Base-by-base conservation (phyloP, 1,140 invertebrate genomes). In the Neomicropteryx cornuta region DNA sequence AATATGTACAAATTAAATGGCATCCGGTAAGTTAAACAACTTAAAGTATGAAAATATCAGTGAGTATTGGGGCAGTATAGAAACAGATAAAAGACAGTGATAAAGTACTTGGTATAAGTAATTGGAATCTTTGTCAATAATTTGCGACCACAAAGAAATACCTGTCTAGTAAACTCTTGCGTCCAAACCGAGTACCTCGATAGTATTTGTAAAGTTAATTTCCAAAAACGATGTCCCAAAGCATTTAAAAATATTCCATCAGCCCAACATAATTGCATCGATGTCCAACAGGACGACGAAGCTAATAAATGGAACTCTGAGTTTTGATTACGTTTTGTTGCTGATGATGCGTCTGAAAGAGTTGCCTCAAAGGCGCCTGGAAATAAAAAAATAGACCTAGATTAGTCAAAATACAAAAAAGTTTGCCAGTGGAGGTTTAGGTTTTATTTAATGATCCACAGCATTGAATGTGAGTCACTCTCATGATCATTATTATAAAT, bases 171-270 rank as follows among this genome's bases (percentile, higher is more conserved):
- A 43, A 52, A 55, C 13, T 39, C 58, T 23, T 62, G 55, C 18
- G 78, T 67, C 84, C 86, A 93, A 11, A 71, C 73, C 18, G 68
- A 63, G 58, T 85, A 86, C 46, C 89, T 74, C 18, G 83, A 73
- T 17, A 88, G 48, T 19, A 93, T 67, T 66, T 92, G 87, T 18
- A 93, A 61, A 31, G 75, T 83, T 4, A 94, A 66, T 60, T 91
- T 92, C 78, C 85, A 93, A 65, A 93, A 91, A 52, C 84, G 79
- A 46, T 83, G 78, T 45, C 79, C 71, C 2, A 92, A 55, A 34
- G 81, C 76, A 3, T 69, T 56, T 20, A 93, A 65, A 59, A 77
- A 91, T 2, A 91, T 68, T 13, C 81, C 77, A 13, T 79, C 68
- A 0, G 71, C 64, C 84, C 86, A 92, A 53, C 83, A 85, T 6